Conservation (phyloP, 2,888 invertebrate genomes). For the Campoletis raptor region DNA sequence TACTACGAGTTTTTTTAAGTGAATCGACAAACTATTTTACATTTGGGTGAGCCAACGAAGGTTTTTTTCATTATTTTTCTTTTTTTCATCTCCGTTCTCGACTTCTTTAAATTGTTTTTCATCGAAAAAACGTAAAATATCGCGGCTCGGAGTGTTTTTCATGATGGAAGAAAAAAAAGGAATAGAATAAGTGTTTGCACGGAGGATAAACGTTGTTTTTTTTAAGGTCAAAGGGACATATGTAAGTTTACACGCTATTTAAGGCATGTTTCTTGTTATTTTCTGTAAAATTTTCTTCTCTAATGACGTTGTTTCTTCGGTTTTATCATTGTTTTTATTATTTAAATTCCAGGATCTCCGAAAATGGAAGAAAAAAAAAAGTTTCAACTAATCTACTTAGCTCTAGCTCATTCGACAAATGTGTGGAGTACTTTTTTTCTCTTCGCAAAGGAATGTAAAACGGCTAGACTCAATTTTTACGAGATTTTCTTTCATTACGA, state of each 20-base stretch:
- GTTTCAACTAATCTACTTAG: conserved; percentile 61
- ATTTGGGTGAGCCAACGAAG: conserved; percentile 46
- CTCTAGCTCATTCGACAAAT: conserved; percentile 69
- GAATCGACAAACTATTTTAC: conserved; percentile 66
- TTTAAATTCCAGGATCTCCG: conserved; percentile 23
- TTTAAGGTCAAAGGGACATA: conserved; percentile 1
- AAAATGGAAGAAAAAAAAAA: conserved; percentile 56
- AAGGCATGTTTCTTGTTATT: conserved; percentile 36
- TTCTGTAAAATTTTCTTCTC: conserved; percentile 1
- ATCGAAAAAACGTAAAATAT: conserved; percentile 34
- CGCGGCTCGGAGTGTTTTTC: conserved; percentile 40
- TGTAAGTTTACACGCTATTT: conserved; percentile 30
- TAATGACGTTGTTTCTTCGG: background rate
- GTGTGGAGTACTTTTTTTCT: conserved; percentile 56
- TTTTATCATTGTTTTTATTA: background rate
- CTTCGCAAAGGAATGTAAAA: conserved; percentile 81
- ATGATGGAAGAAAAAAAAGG: conserved; percentile 33
- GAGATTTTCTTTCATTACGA: conserved; percentile 65
- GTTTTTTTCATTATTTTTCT: conserved; percentile 12
- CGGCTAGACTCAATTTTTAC: conserved; percentile 71
- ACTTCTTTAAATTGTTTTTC: background rate
- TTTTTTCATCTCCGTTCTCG: background rate
- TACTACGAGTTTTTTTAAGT: conserved; percentile 53
- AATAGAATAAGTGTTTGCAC: background rate
- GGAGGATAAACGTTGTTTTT: conserved; percentile 10